Evolutionary conservation across 1,140 invertebrate species (phyloP).

Genomic region (Drosophila willistoni): DNA sequence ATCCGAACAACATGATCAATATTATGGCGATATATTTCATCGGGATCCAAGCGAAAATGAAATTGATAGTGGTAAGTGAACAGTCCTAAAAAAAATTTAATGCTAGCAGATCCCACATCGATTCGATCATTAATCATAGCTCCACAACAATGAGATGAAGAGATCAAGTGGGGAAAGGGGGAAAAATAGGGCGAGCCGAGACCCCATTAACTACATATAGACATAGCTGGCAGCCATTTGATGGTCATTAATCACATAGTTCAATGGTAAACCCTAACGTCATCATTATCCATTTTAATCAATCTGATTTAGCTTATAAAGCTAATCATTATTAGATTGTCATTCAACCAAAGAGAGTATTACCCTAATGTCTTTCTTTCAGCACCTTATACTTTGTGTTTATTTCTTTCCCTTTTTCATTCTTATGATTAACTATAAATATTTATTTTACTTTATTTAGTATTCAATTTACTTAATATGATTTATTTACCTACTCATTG

Average conservation of each 20-base stretch:
- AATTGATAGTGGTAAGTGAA: slow-evolving; percentile 73
- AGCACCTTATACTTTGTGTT: no score
- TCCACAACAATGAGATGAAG: slow-evolving; percentile 15
- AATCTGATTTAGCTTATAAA: slow-evolving; percentile 1
- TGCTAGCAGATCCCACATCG: background rate
- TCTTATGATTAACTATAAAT: no score
- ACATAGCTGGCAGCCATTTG: background rate
- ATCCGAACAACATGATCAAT: slow-evolving; percentile 85
- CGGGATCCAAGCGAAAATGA: slow-evolving; percentile 81
- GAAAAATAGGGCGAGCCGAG: background rate
- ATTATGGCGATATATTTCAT: slow-evolving; percentile 82
- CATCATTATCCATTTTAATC: slow-evolving; percentile 4
- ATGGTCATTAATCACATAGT: background rate
- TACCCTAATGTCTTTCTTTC: background rate
- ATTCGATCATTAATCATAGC: slow-evolving; percentile 5
- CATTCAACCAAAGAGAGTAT: background rate
- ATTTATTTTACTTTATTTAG: no score
- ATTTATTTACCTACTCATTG: no score
- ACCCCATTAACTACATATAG: background rate
- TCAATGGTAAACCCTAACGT: slow-evolving; percentile 1
- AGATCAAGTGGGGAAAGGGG: background rate
- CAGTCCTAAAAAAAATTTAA: background rate
- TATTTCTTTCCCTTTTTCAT: no score
- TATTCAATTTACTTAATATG: no score
- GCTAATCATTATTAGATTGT: background rate